Evolutionary conservation across 1,140 invertebrate genomes (phyloP).

Genomic region (Leptopilina clavipes): DNA sequence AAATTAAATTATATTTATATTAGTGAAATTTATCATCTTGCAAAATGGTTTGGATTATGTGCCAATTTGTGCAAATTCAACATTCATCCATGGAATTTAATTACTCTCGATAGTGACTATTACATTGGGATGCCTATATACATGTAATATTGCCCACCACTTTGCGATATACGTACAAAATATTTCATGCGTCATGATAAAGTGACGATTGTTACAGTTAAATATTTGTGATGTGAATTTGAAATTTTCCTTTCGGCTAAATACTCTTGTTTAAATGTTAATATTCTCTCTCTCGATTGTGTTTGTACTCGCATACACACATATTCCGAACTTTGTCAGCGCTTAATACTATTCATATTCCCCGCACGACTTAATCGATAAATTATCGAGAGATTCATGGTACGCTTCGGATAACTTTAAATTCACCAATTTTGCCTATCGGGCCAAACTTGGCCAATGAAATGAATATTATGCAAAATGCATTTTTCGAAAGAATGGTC

Average conservation of each 20-base stretch:
- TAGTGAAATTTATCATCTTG: not conserved
- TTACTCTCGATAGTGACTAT: constrained; percentile 1
- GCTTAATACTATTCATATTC: constrained; percentile 50
- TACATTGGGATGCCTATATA: not conserved
- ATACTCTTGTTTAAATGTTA: not conserved
- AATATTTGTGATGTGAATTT: constrained; percentile 51
- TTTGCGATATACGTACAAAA: not conserved
- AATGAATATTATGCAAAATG: constrained; percentile 7
- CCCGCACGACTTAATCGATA: constrained; percentile 56
- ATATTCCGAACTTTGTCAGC: constrained; percentile 9
- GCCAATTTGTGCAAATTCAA: not conserved
- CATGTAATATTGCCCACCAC: not conserved
- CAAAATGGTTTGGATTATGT: not conserved
- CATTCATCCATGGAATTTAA: not conserved
- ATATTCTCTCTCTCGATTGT: no score
- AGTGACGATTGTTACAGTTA: constrained; percentile 43
- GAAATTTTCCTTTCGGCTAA: constrained; percentile 34
- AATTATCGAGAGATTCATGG: constrained; percentile 58
- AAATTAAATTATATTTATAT: not conserved
- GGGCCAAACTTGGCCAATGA: constrained; percentile 16
- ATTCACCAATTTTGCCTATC: constrained; percentile 40
- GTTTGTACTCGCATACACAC: no score
- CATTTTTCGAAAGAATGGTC: not conserved
- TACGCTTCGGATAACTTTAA: constrained; percentile 47
- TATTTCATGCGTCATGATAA: constrained; percentile 38